Evolutionary conservation across 2,113 vertebrate genomes (phyloP), one percentile per base, ranked within the genome.

Genomic region (Dinomys branickii): DNA sequence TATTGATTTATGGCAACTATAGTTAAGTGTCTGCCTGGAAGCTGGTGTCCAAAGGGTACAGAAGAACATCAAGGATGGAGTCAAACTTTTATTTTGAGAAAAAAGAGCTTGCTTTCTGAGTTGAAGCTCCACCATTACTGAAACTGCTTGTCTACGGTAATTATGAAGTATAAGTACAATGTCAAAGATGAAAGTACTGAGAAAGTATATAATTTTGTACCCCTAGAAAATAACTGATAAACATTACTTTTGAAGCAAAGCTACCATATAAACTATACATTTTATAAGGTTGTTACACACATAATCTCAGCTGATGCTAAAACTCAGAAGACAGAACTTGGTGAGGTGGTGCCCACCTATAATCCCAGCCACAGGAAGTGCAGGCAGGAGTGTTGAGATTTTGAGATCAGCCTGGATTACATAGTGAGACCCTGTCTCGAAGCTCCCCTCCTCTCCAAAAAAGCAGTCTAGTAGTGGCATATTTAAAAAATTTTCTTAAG

Each of bases 171-270:
- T 44, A 50, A 94, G 50, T 33, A 85, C 26, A 63, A n/a, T 30
- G 26, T 58, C 90, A 85, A 96, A 95, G 33, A 38, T 52, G 30
- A 83, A 97, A 44, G 20, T 85, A 95, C 54, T 85, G 30, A 93
- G 33, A 56, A 87, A 84, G 56, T 63, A 50, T 58, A 83, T 1
- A 56, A 77, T 78, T 24, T 58, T 38, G 17, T 96, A 52, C 47
- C 89, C 75, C 33, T 82, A 87, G 52, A 94, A 88, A 87, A 88
- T 88, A 87, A 75, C 5, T 86, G 50, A 58, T 20, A 1, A 69
- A 56, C 0, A 85, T 61, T 82, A 77, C 73, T 84, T 91, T 26
- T 71, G 54, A 61, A 94, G 73, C 91, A 93, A 93, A 94, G 28
- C 80, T 84, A 78, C 22, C 28, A 84, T 26, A 20, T 52, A 96